phyloP scores from a whole-genome alignment of 2,113 vertebrate species.

The Mus spicilegus region DNA sequence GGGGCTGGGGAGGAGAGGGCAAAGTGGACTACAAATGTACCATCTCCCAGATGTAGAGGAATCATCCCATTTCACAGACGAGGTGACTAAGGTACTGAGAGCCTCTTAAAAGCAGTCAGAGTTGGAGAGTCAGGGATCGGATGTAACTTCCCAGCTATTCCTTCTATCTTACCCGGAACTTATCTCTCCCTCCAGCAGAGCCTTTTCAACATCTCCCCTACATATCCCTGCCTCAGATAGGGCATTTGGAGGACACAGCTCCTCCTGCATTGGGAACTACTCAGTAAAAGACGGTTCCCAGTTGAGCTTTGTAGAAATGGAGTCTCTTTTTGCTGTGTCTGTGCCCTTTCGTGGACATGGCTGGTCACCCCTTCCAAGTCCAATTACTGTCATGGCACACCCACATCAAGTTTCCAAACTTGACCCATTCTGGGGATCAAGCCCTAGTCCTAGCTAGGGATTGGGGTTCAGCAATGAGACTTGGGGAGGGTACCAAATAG shows the following conservation, averaged over 20 bases:
- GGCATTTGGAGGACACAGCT: not conserved
- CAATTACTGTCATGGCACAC: not conserved
- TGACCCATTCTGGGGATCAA: not conserved
- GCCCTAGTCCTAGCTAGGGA: not conserved
- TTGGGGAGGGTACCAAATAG: no score
- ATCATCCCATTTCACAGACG: not conserved
- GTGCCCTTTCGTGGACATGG: not conserved
- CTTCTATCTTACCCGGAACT: not conserved
- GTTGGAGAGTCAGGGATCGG: not conserved
- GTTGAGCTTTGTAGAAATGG: not conserved
- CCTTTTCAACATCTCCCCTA: not conserved
- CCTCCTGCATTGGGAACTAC: not conserved
- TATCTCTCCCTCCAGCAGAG: not conserved
- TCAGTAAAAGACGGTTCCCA: not conserved
- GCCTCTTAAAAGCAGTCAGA: not conserved
- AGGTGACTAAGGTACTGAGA: not conserved
- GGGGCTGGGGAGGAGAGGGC: not conserved
- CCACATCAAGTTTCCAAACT: not conserved
- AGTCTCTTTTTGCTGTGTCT: not conserved
- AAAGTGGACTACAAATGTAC: not conserved
- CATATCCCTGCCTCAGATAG: not conserved
- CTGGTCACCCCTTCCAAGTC: not conserved
- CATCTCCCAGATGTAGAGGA: not conserved
- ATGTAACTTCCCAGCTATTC: not conserved
- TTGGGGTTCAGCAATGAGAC: not conserved